Conservation (phyloP, 1,140 invertebrate species). For the Telenomus remus region DNA sequence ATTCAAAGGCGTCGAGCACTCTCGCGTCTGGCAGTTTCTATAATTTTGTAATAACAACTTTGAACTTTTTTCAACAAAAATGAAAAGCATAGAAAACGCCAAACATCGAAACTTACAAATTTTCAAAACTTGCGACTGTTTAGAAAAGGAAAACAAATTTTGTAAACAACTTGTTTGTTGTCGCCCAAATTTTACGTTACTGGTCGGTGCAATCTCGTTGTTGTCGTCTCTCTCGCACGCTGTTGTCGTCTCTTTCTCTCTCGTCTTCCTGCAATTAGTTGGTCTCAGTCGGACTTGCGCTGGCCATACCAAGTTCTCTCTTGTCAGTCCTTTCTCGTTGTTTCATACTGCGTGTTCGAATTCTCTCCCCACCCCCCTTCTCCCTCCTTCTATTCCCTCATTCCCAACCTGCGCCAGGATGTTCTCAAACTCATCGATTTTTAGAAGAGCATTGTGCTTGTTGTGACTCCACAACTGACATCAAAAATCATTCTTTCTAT, state of each 20-base stretch:
- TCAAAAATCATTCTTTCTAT: neutral
- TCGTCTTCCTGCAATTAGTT: conserved; percentile 34
- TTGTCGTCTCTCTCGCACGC: conserved; percentile 8
- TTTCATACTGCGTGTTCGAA: conserved; percentile 29
- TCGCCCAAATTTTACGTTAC: conserved; percentile 10
- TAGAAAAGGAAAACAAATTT: no score
- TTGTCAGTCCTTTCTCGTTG: conserved; percentile 31
- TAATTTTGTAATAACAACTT: no score
- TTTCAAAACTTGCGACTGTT: no score
- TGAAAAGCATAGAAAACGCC: no score
- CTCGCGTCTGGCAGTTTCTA: no score
- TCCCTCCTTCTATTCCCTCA: conserved; percentile 3
- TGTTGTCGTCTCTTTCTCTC: conserved; percentile 29
- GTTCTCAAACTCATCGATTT: conserved; percentile 62
- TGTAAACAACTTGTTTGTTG: neutral
- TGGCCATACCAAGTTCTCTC: conserved; percentile 14
- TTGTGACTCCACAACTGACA: conserved; percentile 31
- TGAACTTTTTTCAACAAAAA: no score
- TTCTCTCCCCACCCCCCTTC: neutral
- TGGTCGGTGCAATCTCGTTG: conserved; percentile 18
- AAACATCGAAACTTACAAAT: no score
- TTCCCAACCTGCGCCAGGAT: conserved; percentile 52
- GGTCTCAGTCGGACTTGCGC: conserved; percentile 29
- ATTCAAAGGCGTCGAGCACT: neutral
- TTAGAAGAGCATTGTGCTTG: conserved; percentile 24